phyloP scores from a whole-genome alignment of 2,797 vertebrate species.

The Borostomias antarcticus region DNA sequence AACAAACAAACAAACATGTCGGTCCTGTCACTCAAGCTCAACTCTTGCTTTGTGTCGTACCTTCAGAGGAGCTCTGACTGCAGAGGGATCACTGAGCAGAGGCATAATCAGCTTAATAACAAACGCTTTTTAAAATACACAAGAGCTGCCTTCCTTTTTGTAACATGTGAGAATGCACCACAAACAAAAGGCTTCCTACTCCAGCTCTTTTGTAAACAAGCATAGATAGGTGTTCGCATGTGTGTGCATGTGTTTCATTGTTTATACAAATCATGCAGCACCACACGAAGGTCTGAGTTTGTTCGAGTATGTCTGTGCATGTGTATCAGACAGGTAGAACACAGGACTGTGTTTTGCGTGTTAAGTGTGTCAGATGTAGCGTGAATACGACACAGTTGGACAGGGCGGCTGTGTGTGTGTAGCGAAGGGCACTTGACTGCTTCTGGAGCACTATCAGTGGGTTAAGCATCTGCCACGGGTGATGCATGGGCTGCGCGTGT shows the following conservation, averaged over 20 bases:
- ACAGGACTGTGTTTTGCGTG: background rate
- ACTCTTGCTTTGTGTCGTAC: conserved; percentile 22
- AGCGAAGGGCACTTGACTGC: conserved; percentile 27
- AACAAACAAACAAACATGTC: background rate
- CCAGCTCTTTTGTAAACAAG: background rate
- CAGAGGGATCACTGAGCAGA: conserved; percentile 1
- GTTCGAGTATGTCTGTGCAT: background rate
- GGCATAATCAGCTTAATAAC: conserved; percentile 7
- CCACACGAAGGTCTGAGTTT: no score
- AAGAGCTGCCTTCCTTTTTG: background rate
- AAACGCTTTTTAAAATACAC: conserved; percentile 8
- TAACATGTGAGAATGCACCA: background rate
- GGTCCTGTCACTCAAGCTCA: conserved; percentile 21
- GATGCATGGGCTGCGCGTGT: conserved; percentile 45
- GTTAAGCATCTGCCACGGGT: conserved; percentile 60
- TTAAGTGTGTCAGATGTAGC: background rate
- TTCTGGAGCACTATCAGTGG: conserved; percentile 50
- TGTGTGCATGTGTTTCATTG: background rate
- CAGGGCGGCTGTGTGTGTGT: conserved; percentile 5
- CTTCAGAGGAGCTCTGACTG: background rate
- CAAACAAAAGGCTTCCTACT: background rate
- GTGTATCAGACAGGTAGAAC: no score
- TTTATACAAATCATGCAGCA: no score
- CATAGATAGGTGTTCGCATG: conserved; percentile 2
- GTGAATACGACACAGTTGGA: background rate